A percentile compares a stretch with the other conserved stretches of the same genome.
Evolutionary conservation across 2,888 invertebrate species (phyloP).

Genomic region (Actias luna): DNA sequence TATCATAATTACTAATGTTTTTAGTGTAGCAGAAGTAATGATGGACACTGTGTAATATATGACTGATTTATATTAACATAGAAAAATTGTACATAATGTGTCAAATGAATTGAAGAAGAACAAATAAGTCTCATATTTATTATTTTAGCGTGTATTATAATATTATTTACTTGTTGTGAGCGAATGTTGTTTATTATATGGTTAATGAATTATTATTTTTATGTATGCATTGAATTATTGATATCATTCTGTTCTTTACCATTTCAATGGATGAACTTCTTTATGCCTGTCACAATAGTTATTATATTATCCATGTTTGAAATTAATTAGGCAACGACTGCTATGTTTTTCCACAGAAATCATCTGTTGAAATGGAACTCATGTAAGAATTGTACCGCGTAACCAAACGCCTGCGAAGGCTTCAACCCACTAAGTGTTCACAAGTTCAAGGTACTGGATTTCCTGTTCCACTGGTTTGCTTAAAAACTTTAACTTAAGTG

Average conservation of each 20-base stretch:
- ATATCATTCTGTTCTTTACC: conserved; percentile 26
- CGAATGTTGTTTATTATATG: conserved; percentile 62
- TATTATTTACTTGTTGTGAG: conserved; percentile 58
- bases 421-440: too few relatives aligned
- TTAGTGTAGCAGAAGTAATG: conserved; percentile 27
- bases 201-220: conserved; percentile 62
- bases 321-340: conserved; percentile 45
- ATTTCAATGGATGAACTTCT: conserved; percentile 42
- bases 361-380: conserved; percentile 42
- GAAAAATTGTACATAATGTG: conserved; percentile 64
- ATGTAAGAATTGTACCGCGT: too few relatives aligned
- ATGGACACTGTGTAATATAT: conserved; percentile 47
- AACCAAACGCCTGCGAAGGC: too few relatives aligned
- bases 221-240: conserved; percentile 47
- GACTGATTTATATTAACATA: conserved; percentile 67
- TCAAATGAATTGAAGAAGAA: conserved; percentile 69
- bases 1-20: conserved; percentile 45
- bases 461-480: too few relatives aligned
- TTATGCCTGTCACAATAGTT: conserved; percentile 45
- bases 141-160: conserved; percentile 53
- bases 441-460: too few relatives aligned
- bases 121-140: conserved; percentile 76
- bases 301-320: conserved; percentile 48
- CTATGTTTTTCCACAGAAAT: conserved; percentile 34
- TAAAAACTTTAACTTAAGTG: too few relatives aligned